Evolutionary conservation across 2,113 vertebrate species (phyloP), one percentile per base, ranked within the genome.

Genomic region (Menidia beryllina): DNA sequence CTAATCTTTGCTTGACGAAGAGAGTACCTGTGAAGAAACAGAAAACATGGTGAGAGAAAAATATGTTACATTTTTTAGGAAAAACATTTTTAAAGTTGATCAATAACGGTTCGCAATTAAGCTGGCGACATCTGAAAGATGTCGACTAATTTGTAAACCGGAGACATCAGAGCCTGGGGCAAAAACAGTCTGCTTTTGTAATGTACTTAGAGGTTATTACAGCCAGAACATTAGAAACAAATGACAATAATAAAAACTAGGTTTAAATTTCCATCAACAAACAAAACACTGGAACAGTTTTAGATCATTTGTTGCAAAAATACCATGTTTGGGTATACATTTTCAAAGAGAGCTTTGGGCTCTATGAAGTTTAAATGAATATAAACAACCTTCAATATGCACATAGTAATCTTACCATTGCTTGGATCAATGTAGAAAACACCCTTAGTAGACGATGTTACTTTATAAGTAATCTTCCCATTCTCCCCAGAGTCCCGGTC

Each of bases 401-500:
- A 62, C 14, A 68, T 4, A 49, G n/a, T 45, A 54, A 82, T 34
- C 43, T 49, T 89, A 99, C 98, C 98, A 0, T 99, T 99, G 83
- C 78, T 94, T 45, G 95, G 93, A 86, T 99, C 93, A 39, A 99
- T 94, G 87, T 93, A 91, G 59, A 99, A 91, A 14, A 91, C 87
- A 0, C 92, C 90, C 56, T 90, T 93, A 17, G 93, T 90, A 2
- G 94, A 91, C 54, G 93, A 92, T 30, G 92, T 90, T 75, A 99
- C 92, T 77, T 67, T 90, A 83, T 98, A 99, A 48, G 92, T 93
- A 75, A 99, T 66, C 45, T 93, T 95, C 60, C 97, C 97, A 0
- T 98, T 99, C 60, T 94, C 94, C 4, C 97, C 96, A 0, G 95
- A 95, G 87, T 99, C 98, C 0, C 76, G 83, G 81, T 99, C 98